Conservation (phyloP, 2,888 invertebrate species). For the Xestoiulus laeticollis region DNA sequence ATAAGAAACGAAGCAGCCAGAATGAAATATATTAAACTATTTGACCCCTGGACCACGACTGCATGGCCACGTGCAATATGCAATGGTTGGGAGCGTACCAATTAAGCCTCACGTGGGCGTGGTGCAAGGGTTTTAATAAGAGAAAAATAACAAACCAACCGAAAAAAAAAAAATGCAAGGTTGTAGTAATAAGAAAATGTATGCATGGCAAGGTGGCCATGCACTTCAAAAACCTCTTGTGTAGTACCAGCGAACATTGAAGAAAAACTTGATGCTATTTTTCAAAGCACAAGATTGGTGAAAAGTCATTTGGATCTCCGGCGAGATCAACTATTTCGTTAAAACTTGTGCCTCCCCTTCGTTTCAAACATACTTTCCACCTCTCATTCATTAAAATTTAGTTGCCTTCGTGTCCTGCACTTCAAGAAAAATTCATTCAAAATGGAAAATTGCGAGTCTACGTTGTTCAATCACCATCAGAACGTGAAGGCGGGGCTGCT, state of each 20-base stretch:
- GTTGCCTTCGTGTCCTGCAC: conserved; percentile 23
- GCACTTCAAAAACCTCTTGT: background rate
- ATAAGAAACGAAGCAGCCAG: background rate
- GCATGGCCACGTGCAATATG: conserved; percentile 31
- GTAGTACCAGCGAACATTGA: background rate
- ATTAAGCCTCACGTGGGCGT: background rate
- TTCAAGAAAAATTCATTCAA: conserved; percentile 34
- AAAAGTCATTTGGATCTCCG: conserved; percentile 31
- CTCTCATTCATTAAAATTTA: conserved; percentile 48
- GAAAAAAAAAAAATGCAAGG: background rate
- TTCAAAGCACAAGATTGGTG: conserved; percentile 20
- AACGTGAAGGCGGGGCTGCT: conserved; percentile 51
- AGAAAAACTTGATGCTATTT: conserved; percentile 25
- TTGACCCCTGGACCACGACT: conserved; percentile 13
- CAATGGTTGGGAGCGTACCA: conserved; percentile 25
- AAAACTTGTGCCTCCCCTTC: conserved; percentile 4
- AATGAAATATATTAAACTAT: background rate
- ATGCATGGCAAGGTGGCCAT: conserved; percentile 27
- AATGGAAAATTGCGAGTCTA: conserved; percentile 24
- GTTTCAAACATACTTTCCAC: conserved; percentile 35
- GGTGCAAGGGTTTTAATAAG: conserved; percentile 17
- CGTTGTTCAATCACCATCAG: conserved; percentile 51
- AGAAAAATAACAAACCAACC: conserved; percentile 13
- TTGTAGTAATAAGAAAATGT: background rate
- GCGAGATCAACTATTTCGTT: conserved; percentile 36